phyloP scores from a whole-genome alignment of 2,888 invertebrate species.

The Drosophila paracracens region DNA sequence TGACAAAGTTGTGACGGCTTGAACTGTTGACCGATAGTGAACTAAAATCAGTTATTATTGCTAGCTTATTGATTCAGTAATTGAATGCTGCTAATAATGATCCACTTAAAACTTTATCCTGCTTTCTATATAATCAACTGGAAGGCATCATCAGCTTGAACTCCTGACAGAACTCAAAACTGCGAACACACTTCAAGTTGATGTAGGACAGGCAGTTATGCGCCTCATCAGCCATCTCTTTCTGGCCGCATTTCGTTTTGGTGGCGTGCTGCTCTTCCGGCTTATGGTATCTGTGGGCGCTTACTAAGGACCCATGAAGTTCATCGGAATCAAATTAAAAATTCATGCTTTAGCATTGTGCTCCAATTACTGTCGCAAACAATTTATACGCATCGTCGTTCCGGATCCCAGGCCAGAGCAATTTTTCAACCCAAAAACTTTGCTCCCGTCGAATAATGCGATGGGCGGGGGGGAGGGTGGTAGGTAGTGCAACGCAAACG shows the following conservation, averaged over 20 bases:
- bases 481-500: constrained; percentile 31
- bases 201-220: constrained; percentile 7
- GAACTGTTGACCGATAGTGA: background rate
- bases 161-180: constrained; percentile 10
- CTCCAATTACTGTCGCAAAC: constrained; percentile 76
- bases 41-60: background rate
- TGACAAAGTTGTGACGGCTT: background rate
- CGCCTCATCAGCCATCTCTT: constrained; percentile 9
- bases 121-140: background rate
- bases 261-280: background rate
- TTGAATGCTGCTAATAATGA: constrained; percentile 2
- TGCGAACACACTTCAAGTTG: constrained; percentile 1
- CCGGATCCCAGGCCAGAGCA: constrained; percentile 33
- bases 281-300: constrained; percentile 5
- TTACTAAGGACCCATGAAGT: constrained; percentile 15
- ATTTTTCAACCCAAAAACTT: constrained; percentile 72
- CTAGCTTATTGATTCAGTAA: background rate
- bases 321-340: constrained; percentile 75
- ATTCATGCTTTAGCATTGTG: constrained; percentile 79
- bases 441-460: constrained; percentile 11
- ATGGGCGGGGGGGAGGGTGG: fast-evolving
- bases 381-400: constrained; percentile 63
- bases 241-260: background rate
- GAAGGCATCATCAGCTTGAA: constrained; percentile 6
- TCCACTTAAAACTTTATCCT: constrained; percentile 18